Percentiles rank a stretch among this genome's conserved stretches.
Evolutionary conservation across 1,140 invertebrate genomes (phyloP).

Genomic region (Drosophila repleta): DNA sequence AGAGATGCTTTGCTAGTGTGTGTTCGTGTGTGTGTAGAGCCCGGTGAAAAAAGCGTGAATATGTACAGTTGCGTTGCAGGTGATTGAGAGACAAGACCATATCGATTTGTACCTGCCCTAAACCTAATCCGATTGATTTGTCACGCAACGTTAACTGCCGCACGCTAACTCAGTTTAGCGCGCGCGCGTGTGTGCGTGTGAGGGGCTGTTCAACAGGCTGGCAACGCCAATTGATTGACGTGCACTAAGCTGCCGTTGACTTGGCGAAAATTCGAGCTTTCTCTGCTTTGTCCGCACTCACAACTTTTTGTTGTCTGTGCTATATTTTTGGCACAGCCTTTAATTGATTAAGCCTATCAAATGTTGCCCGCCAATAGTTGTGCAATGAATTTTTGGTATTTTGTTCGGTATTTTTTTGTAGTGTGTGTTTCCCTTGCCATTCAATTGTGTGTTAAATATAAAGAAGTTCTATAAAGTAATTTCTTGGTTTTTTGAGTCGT

Average conservation of each 20-base stretch:
- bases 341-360: conserved; percentile 80
- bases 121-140: conserved; percentile 81
- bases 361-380: conserved; percentile 40
- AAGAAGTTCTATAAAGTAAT: not conserved
- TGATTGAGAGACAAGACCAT: conserved; percentile 37
- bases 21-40: conserved; percentile 15
- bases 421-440: too few relatives aligned
- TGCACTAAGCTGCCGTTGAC: conserved; percentile 29
- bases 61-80: conserved; percentile 33
- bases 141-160: conserved; percentile 73
- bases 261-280: conserved; percentile 15
- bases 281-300: not conserved
- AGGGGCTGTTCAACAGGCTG: conserved; percentile 1
- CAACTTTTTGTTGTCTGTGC: not conserved
- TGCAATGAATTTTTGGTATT: conserved; percentile 32
- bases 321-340: conserved; percentile 41
- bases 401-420: conserved; percentile 5
- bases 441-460: not conserved
- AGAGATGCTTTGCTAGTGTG: not conserved
- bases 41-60: conserved; percentile 48
- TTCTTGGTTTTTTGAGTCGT: not conserved
- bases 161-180: conserved; percentile 48
- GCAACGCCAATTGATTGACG: conserved; percentile 53
- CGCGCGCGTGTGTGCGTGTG: not conserved
- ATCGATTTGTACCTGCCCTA: conserved; percentile 31